phyloP scores from a whole-genome alignment of 2,888 invertebrate genomes.

The Orchesella flavescens region DNA sequence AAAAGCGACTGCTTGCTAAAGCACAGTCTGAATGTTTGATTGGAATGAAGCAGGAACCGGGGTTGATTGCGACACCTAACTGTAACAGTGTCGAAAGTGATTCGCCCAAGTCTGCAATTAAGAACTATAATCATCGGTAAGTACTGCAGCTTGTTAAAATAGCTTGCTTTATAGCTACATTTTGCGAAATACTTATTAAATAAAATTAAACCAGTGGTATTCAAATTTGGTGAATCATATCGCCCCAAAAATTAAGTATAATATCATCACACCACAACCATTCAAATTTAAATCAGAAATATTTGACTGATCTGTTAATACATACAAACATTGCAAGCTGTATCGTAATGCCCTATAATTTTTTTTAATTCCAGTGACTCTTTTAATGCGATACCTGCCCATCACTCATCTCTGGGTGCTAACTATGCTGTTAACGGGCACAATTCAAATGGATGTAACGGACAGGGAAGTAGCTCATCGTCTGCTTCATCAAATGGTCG shows the following conservation, averaged over 20 bases:
- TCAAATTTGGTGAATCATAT: background rate
- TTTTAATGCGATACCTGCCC: slow-evolving; percentile 63
- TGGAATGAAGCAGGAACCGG: slow-evolving; percentile 72
- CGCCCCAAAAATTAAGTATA: too few species aligned
- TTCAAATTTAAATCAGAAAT: too few species aligned
- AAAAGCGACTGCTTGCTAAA: slow-evolving; percentile 90
- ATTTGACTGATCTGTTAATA: too few species aligned
- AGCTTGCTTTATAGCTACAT: too few species aligned
- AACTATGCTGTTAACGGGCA: slow-evolving; percentile 54
- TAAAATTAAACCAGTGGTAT: too few species aligned
- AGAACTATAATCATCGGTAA: slow-evolving; percentile 47
- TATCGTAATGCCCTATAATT: background rate
- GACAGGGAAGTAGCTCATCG: slow-evolving; percentile 52
- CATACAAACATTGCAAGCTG: background rate
- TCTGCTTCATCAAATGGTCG: slow-evolving; percentile 62
- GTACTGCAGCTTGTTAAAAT: too few species aligned
- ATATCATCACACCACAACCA: too few species aligned
- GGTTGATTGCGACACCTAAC: slow-evolving; percentile 66
- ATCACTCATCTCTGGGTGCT: slow-evolving; percentile 50
- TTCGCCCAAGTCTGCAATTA: slow-evolving; percentile 54
- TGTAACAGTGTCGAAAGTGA: slow-evolving; percentile 55
- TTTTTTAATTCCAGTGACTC: slow-evolving; percentile 64
- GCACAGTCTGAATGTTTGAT: slow-evolving; percentile 83
- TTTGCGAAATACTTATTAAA: too few species aligned
- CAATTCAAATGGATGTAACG: slow-evolving; percentile 33